phyloP scores from a whole-genome alignment of 2,113 vertebrate genomes.

The Corapipo altera region DNA sequence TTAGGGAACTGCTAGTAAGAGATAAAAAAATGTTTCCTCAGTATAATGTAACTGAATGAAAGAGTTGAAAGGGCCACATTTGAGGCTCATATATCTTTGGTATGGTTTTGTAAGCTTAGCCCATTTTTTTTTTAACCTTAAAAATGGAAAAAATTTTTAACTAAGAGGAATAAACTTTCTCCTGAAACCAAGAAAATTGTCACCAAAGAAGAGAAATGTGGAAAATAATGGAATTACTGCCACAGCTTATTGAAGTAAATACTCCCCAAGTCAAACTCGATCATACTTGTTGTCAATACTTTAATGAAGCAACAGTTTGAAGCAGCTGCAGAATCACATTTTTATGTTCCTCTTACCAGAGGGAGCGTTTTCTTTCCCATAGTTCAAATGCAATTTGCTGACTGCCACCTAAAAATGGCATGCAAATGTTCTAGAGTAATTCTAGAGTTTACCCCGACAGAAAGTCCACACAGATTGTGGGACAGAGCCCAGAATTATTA shows the following conservation, averaged over 20 bases:
- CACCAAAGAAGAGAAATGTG: neutral
- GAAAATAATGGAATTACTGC: neutral
- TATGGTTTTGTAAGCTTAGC: neutral
- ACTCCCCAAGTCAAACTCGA: neutral
- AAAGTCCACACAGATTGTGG: neutral
- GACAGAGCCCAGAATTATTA: neutral
- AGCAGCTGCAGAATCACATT: neutral
- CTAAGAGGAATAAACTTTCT: neutral
- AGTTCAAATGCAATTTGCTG: neutral
- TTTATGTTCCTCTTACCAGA: neutral
- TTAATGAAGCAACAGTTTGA: neutral
- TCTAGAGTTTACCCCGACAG: neutral
- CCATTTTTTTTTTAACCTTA: neutral
- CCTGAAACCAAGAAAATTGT: neutral
- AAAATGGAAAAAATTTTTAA: neutral
- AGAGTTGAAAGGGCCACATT: neutral
- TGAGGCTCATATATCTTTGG: neutral
- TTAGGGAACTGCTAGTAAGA: neutral
- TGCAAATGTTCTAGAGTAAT: neutral
- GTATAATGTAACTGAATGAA: neutral
- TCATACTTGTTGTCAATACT: neutral
- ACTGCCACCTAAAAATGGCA: neutral
- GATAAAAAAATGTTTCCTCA: neutral
- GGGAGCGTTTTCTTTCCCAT: neutral
- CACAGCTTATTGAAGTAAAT: constrained; percentile 4